Percentiles rank a stretch among this genome's conserved stretches.
Evolutionary conservation across 2,113 vertebrate genomes (phyloP).

Genomic region (Xenopus tropicalis): DNA sequence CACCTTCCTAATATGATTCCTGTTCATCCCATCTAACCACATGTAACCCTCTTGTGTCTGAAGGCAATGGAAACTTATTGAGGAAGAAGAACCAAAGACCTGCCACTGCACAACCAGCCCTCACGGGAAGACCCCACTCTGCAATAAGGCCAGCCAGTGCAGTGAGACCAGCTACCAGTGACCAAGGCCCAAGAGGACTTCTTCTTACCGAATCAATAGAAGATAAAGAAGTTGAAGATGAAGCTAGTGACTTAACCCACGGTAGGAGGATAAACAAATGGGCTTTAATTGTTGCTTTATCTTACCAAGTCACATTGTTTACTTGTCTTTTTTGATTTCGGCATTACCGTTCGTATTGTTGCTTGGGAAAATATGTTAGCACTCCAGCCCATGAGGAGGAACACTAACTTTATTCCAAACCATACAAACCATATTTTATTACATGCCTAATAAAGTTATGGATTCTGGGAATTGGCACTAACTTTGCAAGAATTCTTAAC

Average conservation of each 20-base stretch:
- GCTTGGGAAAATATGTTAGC: too few relatives aligned
- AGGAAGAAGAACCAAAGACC: conserved; percentile 39
- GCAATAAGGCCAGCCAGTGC: conserved; percentile 29
- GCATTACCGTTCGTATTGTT: too few relatives aligned
- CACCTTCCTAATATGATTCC: too few relatives aligned
- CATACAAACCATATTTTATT: too few relatives aligned
- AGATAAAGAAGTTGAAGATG: conserved; percentile 57
- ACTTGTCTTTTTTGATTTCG: conserved; percentile 18
- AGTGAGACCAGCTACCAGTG: conserved; percentile 45
- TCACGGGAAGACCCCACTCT: conserved; percentile 12
- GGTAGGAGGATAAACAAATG: conserved; percentile 61
- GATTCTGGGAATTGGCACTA: too few relatives aligned
- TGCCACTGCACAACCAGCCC: conserved; percentile 27
- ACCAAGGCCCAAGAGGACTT: conserved; percentile 4
- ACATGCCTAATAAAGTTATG: too few relatives aligned
- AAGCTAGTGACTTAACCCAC: conserved; percentile 77
- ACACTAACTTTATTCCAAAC: too few relatives aligned
- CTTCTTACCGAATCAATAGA: conserved; percentile 55
- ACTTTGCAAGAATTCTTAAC: too few relatives aligned
- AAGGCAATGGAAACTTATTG: not conserved
- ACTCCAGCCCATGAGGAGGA: too few relatives aligned
- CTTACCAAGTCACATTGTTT: conserved; percentile 20
- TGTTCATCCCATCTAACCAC: too few relatives aligned
- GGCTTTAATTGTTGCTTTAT: too few relatives aligned
- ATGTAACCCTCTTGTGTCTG: not conserved